A percentile compares a stretch with the other conserved stretches of the same genome.
Conservation (phyloP, 2,888 invertebrate species). For the Sabatieria punctata region DNA sequence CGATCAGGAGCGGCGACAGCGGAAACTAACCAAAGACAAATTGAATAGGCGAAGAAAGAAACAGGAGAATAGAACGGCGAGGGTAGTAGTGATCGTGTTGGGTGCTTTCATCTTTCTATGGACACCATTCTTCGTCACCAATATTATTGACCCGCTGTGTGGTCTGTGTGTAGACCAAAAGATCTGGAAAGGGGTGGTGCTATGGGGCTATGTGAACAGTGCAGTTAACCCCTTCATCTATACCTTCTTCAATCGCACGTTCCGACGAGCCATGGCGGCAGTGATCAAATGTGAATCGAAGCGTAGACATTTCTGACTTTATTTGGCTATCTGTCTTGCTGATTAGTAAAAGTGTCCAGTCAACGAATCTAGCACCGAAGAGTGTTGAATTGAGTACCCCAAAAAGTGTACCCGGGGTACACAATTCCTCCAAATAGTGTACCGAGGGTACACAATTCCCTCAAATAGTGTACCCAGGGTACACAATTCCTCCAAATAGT, state of each 20-base stretch:
- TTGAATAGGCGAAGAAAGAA: neutral
- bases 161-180: neutral
- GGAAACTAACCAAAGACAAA: neutral
- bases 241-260: constrained; percentile 10
- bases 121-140: constrained; percentile 10
- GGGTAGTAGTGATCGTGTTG: constrained; percentile 8
- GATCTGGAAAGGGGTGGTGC: neutral
- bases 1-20: too few species aligned
- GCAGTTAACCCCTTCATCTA: constrained; percentile 11
- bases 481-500: too few species aligned
- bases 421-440: too few species aligned
- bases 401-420: too few species aligned
- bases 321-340: too few species aligned
- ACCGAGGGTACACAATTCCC: too few species aligned
- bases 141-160: constrained; percentile 6
- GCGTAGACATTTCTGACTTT: too few species aligned
- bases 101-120: constrained; percentile 9
- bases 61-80: constrained; percentile 8
- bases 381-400: too few species aligned
- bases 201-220: constrained; percentile 10
- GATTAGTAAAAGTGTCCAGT: too few species aligned
- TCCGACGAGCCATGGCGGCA: constrained; percentile 5
- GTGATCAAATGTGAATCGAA: constrained; percentile 2
- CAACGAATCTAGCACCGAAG: too few species aligned
- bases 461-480: too few species aligned